phyloP scores from a whole-genome alignment of 2,888 invertebrate species.

The Cheilosia scutellata region DNA sequence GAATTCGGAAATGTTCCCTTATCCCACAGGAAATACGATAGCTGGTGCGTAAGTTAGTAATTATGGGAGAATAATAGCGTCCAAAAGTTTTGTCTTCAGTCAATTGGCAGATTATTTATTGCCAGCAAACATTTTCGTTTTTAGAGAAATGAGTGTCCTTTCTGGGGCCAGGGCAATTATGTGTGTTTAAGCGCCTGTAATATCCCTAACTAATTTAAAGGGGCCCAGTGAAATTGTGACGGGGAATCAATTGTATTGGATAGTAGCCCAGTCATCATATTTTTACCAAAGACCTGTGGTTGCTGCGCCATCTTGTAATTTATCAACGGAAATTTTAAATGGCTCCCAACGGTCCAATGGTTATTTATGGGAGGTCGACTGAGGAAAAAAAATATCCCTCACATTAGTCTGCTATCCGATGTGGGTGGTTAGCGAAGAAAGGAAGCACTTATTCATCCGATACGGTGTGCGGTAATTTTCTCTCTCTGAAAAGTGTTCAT shows the following conservation, averaged over 20 bases:
- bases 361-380: slow-evolving; percentile 33
- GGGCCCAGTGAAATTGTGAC: slow-evolving; percentile 17
- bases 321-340: slow-evolving; percentile 56
- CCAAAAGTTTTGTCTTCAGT: slow-evolving; percentile 60
- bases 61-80: slow-evolving; percentile 58
- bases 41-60: slow-evolving; percentile 58
- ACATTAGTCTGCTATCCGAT: slow-evolving; percentile 5
- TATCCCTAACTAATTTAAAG: slow-evolving; percentile 48
- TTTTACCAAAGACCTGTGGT: background rate
- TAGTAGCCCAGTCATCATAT: background rate
- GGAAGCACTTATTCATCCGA: slow-evolving; percentile 54
- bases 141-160: slow-evolving; percentile 1
- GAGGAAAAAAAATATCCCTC: slow-evolving; percentile 1
- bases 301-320: slow-evolving; percentile 24
- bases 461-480: slow-evolving; percentile 42
- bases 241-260: slow-evolving; percentile 66
- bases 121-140: slow-evolving; percentile 5
- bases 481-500: slow-evolving; percentile 42
- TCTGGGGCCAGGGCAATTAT: slow-evolving; percentile 27
- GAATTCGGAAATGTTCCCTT: slow-evolving; percentile 17
- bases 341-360: slow-evolving; percentile 54
- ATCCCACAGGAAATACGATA: slow-evolving; percentile 38
- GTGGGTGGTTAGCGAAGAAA: slow-evolving; percentile 18
- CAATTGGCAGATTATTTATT: slow-evolving; percentile 59
- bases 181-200: slow-evolving; percentile 43